Conservation (phyloP, 2,113 vertebrate genomes). For the Empidonax alnorum region DNA sequence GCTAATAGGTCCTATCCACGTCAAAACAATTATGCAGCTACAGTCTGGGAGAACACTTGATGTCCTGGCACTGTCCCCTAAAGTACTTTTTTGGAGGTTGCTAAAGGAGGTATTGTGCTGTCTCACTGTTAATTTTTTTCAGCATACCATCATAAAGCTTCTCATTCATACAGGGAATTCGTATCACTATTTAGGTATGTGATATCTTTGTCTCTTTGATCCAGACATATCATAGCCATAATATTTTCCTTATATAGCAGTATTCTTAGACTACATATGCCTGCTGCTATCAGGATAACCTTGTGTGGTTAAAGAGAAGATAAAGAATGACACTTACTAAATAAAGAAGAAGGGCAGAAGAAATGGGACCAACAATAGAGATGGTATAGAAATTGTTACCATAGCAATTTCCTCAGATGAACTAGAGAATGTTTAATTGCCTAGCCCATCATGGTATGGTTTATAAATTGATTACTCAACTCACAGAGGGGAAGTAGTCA, state of each 20-base stretch:
- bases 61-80: neutral
- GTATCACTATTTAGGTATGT: neutral
- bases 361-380: conserved; percentile 10
- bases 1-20: neutral
- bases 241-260: neutral
- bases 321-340: conserved; percentile 11
- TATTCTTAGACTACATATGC: neutral
- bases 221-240: neutral
- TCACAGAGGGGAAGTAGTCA: conserved; percentile 38
- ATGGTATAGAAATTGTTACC: conserved; percentile 36
- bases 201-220: neutral
- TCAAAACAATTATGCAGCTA: neutral
- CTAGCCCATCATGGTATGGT: conserved; percentile 1
- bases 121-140: neutral
- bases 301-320: neutral
- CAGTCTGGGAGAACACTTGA: neutral
- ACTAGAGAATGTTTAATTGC: conserved; percentile 48
- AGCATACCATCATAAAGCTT: neutral
- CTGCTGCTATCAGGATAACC: neutral
- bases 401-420: conserved; percentile 45
- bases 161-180: neutral
- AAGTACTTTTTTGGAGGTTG: neutral
- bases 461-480: conserved; percentile 56
- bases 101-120: neutral
- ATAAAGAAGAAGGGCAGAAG: neutral